Conservation (phyloP, 92 coral and sea anemone species). For the Zoanthus gigantus region DNA sequence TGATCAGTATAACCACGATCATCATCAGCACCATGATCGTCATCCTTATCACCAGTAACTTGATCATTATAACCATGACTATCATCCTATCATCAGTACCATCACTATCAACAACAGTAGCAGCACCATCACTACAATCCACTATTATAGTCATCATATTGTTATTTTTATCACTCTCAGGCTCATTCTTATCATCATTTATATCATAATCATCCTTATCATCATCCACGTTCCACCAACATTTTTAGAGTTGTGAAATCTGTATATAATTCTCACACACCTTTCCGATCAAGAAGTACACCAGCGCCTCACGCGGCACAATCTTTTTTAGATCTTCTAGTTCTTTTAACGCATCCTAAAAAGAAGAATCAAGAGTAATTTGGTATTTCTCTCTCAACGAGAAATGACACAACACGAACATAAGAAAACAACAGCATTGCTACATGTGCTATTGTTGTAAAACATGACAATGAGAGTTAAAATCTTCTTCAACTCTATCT, state of each 20-base stretch:
- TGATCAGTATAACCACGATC: neutral
- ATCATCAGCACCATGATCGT: neutral
- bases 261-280: conserved; percentile 37
- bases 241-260: neutral
- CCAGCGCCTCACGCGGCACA: conserved; percentile 97
- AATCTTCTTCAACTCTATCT: too few species aligned
- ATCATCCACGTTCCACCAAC: too few species aligned
- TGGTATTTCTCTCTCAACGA: neutral
- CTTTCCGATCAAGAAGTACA: conserved; percentile 95
- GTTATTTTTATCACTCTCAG: too few species aligned
- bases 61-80: too few species aligned
- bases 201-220: too few species aligned
- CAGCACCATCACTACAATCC: too few species aligned
- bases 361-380: neutral
- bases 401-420: neutral
- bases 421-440: neutral
- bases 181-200: too few species aligned
- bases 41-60: neutral
- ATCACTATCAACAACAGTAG: too few species aligned
- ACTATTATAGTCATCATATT: too few species aligned
- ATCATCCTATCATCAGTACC: too few species aligned
- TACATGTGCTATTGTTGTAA: neutral
- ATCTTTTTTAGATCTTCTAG: conserved; percentile 94
- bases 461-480: neutral
- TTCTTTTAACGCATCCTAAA: conserved; percentile 91